Base-by-base conservation (phyloP, 1,140 invertebrate genomes). In the Andrena cerasifolii region DNA sequence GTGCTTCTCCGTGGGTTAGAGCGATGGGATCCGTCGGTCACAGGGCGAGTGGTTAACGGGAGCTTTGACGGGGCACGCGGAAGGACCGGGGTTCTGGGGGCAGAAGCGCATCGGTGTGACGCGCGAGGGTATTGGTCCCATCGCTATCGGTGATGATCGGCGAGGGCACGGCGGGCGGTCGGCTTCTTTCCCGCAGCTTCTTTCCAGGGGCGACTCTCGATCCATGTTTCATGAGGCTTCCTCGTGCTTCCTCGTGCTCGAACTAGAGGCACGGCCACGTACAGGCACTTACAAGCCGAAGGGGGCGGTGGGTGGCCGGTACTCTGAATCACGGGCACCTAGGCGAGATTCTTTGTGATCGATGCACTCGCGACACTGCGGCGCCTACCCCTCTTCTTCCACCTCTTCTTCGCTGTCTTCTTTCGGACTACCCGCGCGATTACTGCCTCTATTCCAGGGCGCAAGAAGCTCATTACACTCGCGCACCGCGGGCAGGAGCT, bases 171-270 rank as follows among this genome's bases (percentile, higher is more conserved):
- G 77, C 77, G 62, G 83, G 82, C 78, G 73, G 78, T 78, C 82
- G 68, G 65, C 73, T 85, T 85, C 68, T 78, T 84, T 80, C 78
- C 71, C 79, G 58, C 63, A 59, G 63, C 72, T 84, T 83, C 78
- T 84, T 83, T 72, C 45, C n/a, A n/a, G 78, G 81, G 62, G 43
- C 73, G 83, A 78, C 82, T 84, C 68, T 53, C 70, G 78, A 85
- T 85, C 82, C 83, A 85, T 85, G 82, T 84, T 85, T 85, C 83
- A 85, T 85, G 83, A 85, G 83, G 26, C 63, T 53, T 40, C 45
- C 49, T 78, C 62, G 61, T 49, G 26, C 63, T 53, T 40, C 45
- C 49, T 78, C 62, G 61, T 49, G 67, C 76, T 66, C 45, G 49
- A 45, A 54, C 66, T 62, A 78, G 67, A 72, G 63, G 63, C 26